A percentile compares a stretch with the other conserved stretches of the same genome.
phyloP scores from a whole-genome alignment of 2,113 vertebrate species.

The Pycnonotus jocosus region DNA sequence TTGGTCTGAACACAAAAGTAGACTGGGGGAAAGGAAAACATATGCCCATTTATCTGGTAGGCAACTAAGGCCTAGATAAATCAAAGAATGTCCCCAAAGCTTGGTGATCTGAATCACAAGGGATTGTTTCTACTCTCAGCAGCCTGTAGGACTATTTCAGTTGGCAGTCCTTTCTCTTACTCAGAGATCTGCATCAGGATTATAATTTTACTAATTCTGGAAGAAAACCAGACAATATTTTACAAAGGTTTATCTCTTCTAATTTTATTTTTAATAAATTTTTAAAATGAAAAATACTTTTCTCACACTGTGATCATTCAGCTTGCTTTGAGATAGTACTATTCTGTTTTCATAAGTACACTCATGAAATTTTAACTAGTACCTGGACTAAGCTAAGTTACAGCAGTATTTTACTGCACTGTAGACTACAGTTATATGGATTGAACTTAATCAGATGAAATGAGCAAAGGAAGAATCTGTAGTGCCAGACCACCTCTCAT shows the following conservation, averaged over 20 bases:
- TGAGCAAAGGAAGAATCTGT: neutral
- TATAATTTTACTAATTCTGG: neutral
- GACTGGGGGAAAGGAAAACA: neutral
- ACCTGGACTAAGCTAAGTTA: neutral
- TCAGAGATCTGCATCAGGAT: neutral
- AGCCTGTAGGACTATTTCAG: neutral
- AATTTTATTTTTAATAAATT: neutral
- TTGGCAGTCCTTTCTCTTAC: neutral
- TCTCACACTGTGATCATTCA: neutral
- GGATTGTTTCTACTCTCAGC: neutral
- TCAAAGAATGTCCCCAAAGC: neutral
- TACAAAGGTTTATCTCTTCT: neutral
- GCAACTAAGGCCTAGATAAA: neutral
- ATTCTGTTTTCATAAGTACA: neutral
- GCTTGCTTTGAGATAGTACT: neutral
- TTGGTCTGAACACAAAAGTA: neutral
- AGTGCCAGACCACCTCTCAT: neutral
- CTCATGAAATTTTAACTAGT: neutral
- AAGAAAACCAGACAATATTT: neutral
- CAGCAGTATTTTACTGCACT: neutral
- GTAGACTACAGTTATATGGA: neutral
- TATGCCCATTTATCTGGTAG: neutral
- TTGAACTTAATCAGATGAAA: conserved; percentile 11
- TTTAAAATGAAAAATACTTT: neutral
- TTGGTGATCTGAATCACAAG: neutral